Evolutionary conservation across 2,888 invertebrate genomes (phyloP).

Genomic region (Pachliopta kotzebuea): DNA sequence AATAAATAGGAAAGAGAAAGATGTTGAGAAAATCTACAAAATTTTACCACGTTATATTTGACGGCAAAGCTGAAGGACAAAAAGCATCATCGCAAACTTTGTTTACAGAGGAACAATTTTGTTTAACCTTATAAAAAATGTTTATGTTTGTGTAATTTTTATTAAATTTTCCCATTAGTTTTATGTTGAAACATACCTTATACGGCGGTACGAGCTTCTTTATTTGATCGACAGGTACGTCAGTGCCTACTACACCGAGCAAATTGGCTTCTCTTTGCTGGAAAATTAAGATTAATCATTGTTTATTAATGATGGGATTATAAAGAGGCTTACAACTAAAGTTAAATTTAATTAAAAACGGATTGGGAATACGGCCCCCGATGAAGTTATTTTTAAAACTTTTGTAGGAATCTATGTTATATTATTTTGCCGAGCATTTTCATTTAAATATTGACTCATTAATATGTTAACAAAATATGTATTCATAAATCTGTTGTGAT

Average conservation of each 20-base stretch:
- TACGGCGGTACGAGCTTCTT: conserved; percentile 96
- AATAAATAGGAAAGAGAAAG: too few species aligned
- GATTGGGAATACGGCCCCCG: background rate
- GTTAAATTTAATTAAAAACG: conserved; percentile 1
- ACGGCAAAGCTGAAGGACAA: too few species aligned
- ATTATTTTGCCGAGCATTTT: background rate
- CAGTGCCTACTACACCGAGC: conserved; percentile 97
- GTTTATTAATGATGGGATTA: background rate
- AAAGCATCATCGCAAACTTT: too few species aligned
- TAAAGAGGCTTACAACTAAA: background rate
- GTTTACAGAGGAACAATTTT: too few species aligned
- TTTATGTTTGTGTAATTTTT: background rate
- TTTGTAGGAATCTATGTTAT: background rate
- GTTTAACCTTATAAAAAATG: too few species aligned
- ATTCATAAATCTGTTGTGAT: too few species aligned
- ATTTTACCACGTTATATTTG: too few species aligned
- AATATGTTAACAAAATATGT: too few species aligned
- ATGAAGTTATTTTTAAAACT: background rate
- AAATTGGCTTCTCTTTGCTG: conserved; percentile 94
- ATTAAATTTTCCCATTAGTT: background rate
- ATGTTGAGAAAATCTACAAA: too few species aligned
- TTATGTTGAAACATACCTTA: conserved; percentile 81
- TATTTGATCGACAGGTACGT: conserved; percentile 97
- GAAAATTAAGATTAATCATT: conserved; percentile 3
- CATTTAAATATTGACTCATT: background rate